A percentile compares a stretch with the other conserved stretches of the same genome.
These are phyloP conservation scores for Sminthopsis crassicaudata DNA, from an alignment of 2,113 vertebrate genomes.

Conservation along the genomic window DNA sequence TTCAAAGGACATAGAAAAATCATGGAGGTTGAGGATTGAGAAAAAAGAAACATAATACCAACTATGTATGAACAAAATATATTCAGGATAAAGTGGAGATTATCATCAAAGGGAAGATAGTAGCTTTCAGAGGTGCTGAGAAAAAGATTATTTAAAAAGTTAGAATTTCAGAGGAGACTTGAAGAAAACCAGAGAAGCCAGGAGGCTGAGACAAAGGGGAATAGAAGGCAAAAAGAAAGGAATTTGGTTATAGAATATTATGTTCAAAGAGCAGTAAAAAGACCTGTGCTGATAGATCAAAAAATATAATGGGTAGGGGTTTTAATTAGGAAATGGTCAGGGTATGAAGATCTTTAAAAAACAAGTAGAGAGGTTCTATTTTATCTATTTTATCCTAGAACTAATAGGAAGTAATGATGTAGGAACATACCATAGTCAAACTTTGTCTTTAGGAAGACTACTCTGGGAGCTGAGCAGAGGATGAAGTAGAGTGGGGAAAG, in stretches of 20 bases:
- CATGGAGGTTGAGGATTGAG: not conserved
- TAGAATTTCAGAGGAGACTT: not conserved
- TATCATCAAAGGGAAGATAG: not conserved
- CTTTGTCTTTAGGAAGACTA: not conserved
- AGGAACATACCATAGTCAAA: not conserved
- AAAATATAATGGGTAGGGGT: not conserved
- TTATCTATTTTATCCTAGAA: not conserved
- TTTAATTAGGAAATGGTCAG: not conserved
- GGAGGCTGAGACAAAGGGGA: not conserved
- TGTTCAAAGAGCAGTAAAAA: not conserved
- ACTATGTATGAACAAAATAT: not conserved
- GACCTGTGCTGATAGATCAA: not conserved
- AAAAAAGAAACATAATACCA: not conserved
- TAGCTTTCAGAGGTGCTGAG: not conserved
- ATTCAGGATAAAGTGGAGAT: not conserved
- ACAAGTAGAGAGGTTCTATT: not conserved
- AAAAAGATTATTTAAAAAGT: not conserved
- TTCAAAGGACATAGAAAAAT: not conserved
- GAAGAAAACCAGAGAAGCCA: not conserved
- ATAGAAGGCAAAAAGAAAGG: not conserved
- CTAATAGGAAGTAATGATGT: not conserved
- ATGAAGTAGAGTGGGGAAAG: not conserved
- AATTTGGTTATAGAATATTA: not conserved
- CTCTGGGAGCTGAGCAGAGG: not conserved
- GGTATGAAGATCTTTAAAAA: not conserved